phyloP scores from a whole-genome alignment of 1,140 invertebrate genomes.

The Papilio helenus region DNA sequence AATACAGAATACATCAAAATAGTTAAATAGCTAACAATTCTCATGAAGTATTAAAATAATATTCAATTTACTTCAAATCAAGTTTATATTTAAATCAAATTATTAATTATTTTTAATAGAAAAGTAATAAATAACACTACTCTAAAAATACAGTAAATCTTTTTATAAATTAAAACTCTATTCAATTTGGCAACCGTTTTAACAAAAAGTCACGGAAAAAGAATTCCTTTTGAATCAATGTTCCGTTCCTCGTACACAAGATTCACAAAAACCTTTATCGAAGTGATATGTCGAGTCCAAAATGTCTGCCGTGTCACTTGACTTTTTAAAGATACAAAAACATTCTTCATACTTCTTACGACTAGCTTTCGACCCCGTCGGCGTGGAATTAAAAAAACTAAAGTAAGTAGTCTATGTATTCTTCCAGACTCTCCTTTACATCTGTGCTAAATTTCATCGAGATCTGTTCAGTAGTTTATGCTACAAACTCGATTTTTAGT shows the following conservation, averaged over 20 bases:
- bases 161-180: background rate
- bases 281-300: background rate
- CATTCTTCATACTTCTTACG: background rate
- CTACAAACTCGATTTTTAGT: too few relatives aligned
- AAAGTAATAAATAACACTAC: background rate
- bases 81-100: too few relatives aligned
- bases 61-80: too few relatives aligned
- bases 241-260: background rate
- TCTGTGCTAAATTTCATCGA: too few relatives aligned
- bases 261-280: background rate
- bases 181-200: slow-evolving; percentile 2
- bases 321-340: background rate
- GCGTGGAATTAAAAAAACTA: too few relatives aligned
- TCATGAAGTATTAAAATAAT: too few relatives aligned
- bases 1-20: too few relatives aligned
- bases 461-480: too few relatives aligned
- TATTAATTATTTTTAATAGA: too few relatives aligned
- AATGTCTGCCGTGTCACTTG: background rate
- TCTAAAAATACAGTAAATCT: background rate
- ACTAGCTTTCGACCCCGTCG: background rate
- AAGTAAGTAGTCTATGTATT: too few relatives aligned
- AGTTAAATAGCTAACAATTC: too few relatives aligned
- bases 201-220: background rate
- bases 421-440: too few relatives aligned
- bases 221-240: background rate